phyloP scores from a whole-genome alignment of 2,888 invertebrate species.

The Macaria notata region DNA sequence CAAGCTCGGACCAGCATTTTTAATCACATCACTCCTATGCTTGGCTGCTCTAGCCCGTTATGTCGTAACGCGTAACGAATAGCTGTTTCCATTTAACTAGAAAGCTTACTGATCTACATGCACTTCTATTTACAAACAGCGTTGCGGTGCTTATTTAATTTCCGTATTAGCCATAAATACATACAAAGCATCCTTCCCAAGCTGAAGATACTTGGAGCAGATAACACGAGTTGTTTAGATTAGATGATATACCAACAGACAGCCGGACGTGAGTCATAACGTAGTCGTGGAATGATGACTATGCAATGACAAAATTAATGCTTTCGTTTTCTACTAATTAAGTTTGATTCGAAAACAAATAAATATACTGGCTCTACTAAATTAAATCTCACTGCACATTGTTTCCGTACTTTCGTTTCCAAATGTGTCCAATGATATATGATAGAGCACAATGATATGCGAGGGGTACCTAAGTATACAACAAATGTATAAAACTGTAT shows the following conservation, averaged over 20 bases:
- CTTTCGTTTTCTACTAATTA: neutral
- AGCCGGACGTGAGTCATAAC: conserved; percentile 12
- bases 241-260: neutral
- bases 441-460: no score
- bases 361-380: no score
- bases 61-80: conserved; percentile 16
- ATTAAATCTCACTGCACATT: no score
- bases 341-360: no score
- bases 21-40: conserved; percentile 37
- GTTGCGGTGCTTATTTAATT: no score
- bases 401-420: no score
- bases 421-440: no score
- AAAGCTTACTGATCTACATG: conserved; percentile 10
- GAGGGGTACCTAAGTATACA: no score
- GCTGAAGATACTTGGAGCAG: neutral
- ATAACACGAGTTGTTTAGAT: neutral
- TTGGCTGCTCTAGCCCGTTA: conserved; percentile 13
- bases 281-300: conserved; percentile 14
- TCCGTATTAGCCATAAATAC: no score
- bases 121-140: conserved; percentile 6
- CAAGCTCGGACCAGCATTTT: conserved; percentile 24
- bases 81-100: conserved; percentile 14
- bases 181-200: no score
- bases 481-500: no score
- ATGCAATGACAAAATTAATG: conserved; percentile 3